Evolutionary conservation across 2,797 vertebrate species (phyloP), one percentile per base, ranked within the genome.

Genomic region (Coracias cyanogaster): DNA sequence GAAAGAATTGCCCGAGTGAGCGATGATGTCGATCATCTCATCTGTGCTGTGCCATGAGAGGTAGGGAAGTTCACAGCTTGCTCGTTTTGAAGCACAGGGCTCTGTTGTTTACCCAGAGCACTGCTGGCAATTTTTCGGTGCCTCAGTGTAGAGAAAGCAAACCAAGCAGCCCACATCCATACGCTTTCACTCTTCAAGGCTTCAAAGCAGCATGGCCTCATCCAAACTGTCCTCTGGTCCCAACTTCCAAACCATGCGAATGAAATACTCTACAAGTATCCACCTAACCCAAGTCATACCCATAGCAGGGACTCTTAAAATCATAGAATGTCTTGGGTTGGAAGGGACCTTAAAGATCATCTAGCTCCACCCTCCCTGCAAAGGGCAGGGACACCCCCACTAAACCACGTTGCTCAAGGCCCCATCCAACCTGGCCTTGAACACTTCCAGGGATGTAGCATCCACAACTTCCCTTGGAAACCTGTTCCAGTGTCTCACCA

Each of bases 1-100:
- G 20, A 70, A 48, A 48, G 24, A 48, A 46, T 29, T 25, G 10
- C 15, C 33, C 0, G 0, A 46, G n/a, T 26, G 33, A 61, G 54
- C 15, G 25, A 12, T 61, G 83, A 5, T 1, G 1, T 33, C 15
- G 16, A 33, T 58, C 2, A 1, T 6, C 46, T 81, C 25, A 0
- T 18, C 52, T 20, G 29, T 48, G 49, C 73, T 14, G 14, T 57
- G 69, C 65, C 43, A 3, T 2, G 22, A 41, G 84, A 51, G 48
- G 37, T 15, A 61, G 70, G n/a, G 58, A 90, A 87, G 73, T 17
- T 7, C 0, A 15, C 55, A 37, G n/a, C 13, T 81, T n/a, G 5
- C 26, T 82, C 3, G 29, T 92, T 62, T 39, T 80, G 16, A 64
- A 90, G 49, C 55, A 25, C 67, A 11, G 0, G 1, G n/a, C 54